These are phyloP conservation scores for Stichodactyla mertensii DNA, from an alignment of 64 coral and sea anemone genomes.

Conservation along the genomic window DNA sequence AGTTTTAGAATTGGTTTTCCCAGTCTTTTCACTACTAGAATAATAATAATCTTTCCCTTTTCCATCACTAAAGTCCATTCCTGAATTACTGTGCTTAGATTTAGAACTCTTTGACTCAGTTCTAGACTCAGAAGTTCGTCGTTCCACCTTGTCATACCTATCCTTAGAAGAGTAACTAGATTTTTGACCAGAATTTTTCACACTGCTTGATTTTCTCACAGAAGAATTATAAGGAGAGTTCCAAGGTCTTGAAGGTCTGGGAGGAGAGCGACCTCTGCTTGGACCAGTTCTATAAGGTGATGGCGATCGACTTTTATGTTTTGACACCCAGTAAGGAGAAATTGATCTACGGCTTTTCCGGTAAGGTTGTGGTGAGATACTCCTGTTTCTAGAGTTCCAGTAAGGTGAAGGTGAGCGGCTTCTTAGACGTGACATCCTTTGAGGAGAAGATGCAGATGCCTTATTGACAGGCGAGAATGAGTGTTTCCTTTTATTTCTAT, in stretches of 20 bases:
- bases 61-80: constrained; percentile 5
- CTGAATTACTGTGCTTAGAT: constrained; percentile 7
- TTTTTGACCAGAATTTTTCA: constrained; percentile 46
- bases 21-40: constrained; percentile 1
- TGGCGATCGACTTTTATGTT: constrained; percentile 58
- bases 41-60: constrained; percentile 18
- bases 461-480: constrained; percentile 27
- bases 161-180: constrained; percentile 51
- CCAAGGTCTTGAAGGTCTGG: constrained; percentile 22
- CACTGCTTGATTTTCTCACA: constrained; percentile 52
- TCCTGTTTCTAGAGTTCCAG: constrained; percentile 49
- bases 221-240: constrained; percentile 68
- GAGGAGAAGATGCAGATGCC: constrained; percentile 31
- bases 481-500: constrained; percentile 34
- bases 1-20: background rate
- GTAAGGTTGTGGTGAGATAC: constrained; percentile 43
- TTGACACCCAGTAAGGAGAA: constrained; percentile 46
- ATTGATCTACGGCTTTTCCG: constrained; percentile 26
- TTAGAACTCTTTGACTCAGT: constrained; percentile 1
- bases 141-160: constrained; percentile 46
- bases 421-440: constrained; percentile 30
- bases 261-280: constrained; percentile 48
- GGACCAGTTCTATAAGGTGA: constrained; percentile 45
- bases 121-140: constrained; percentile 16
- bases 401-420: constrained; percentile 75